Evolutionary conservation across 2,113 vertebrate genomes (phyloP), one percentile per base, ranked within the genome.

Genomic region (Anhinga anhinga): DNA sequence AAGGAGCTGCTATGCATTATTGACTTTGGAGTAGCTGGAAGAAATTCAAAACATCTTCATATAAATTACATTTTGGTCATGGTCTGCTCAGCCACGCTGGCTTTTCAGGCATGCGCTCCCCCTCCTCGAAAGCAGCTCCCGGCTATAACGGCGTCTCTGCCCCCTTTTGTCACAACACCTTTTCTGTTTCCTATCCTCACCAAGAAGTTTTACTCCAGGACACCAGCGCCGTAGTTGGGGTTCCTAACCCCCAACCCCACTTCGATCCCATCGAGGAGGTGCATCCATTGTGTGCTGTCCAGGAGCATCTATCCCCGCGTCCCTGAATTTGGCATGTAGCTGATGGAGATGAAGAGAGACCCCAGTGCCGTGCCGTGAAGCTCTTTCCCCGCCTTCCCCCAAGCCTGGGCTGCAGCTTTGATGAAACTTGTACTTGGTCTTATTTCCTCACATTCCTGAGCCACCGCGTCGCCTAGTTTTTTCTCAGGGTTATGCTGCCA

Each of bases 61-160:
- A 84, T 95, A 90, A 95, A 94, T 95, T 85, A 71, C 82, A 38
- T 82, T 93, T 96, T 92, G 92, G 94, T 95, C 90, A 82, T 80
- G 92, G 88, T 94, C 95, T 76, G 94, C 74, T 93, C 61, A 21
- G 44, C 70, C 61, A 7, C 11, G 0, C 49, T 19, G 72, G 34
- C 49, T 81, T 52, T 22, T 30, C 52, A 30, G 73, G 73, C 38
- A 23, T 22, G 10, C 44, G 29, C 53, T 79, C 23, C 36, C 81
- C 42, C 29, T 84, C 34, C 29, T 50, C 1, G 0, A 7, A n/a
- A 1, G 45, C 11, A 4, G 58, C 63, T 87, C 32, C 21, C 3
- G 10, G 27, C 58, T 83, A 2, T 32, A 45, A 20, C 3, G 9
- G 53, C 16, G 5, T 42, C 18, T 15, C 40, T 44, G 47, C 42